Base-by-base conservation (phyloP, 2,113 vertebrate genomes). In the Tapirus terrestris region DNA sequence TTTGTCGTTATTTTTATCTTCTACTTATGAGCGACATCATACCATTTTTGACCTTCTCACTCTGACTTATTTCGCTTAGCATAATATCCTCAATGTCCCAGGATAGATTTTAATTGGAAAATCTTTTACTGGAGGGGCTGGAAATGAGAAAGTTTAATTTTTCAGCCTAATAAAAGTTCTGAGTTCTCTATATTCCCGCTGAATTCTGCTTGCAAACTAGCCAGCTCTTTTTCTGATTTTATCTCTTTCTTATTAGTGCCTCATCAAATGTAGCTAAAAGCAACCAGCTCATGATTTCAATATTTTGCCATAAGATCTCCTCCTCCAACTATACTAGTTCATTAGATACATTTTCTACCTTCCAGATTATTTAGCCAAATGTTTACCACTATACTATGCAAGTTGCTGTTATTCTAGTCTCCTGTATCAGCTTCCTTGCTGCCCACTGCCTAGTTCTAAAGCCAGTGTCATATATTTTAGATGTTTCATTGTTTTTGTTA, bases 41-140 rank as follows among this genome's bases (percentile, higher is more conserved):
- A 39, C 39, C 2, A 4, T 39, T 39, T 39, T 39, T 39, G 39
- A 39, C 39, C 39, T 39, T 39, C 39, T 39, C 39, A 39, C 39
- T 39, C 39, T 39, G 39, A 39, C 39, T 39, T 39, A 39, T 39
- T 39, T 39, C 4, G 39, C 39, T 39, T 39, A 39, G 39, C 39
- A 39, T 39, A 39, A 39, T 39, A 39, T 39, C 39, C 39, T 39
- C 39, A 39, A 39, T 39, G 39, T 39, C 39, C 60, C 75, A 96
- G 16, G 33, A 33, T 88, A 25, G 33, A 61, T 87, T 56, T 90
- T 83, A 53, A 87, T 84, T 86, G 89, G 72, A 96, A 97, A 89
- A 77, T 91, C 7, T 95, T 91, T 93, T 91, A 39, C 51, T 89
- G 29, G 33, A 93, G 77, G 95, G 45, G 27, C 60, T 97, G 29